Base-by-base conservation (phyloP, 2,888 invertebrate genomes). In the Drosophila helvetica region DNA sequence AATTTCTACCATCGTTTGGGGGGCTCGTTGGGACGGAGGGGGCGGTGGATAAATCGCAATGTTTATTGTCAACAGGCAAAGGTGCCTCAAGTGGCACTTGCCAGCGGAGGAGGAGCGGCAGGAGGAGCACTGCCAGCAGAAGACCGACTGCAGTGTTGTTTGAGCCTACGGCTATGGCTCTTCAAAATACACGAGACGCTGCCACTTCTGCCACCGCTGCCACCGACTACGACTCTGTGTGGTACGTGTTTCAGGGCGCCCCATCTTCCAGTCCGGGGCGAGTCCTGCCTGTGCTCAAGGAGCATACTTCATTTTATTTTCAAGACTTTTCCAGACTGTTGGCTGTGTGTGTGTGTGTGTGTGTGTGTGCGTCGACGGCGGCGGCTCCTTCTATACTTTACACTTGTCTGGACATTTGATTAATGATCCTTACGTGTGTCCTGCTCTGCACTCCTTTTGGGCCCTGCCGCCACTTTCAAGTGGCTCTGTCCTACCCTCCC, bases 361-460 rank as follows among this genome's bases (percentile, higher is more conserved):
- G 33, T 33, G 33, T 38, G 38, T 38, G 38, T 38, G 38, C 15
- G 15, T 30, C 33, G 22, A 25, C 22, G 33, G 33, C 57, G 53
- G 59, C 15, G 67, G 22, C 66, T 66, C 43, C 66, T 45, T 68
- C 79, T 68, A 75, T 81, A 75, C 81, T 84, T 84, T 86, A 82
- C 84, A 82, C 86, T 83, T 85, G 86, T 88, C 87, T 88, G 86
- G 86, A 86, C 86, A 86, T 86, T 86, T 86, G 86, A 86, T 86
- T 86, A 86, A 86, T 86, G 86, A 88, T 85, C 76, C 86, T 86
- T 86, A 79, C 79, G 85, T 82, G 86, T 38, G 38, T 38, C 38
- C 38, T 38, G 38, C 6, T 5, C 33, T 46, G 50, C 50, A 43
- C 19, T 43, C 48, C 43, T 17, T 38, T n/a, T 30, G 30, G 47